A percentile compares a stretch with the other conserved stretches of the same genome.
These are phyloP conservation scores for Hydropsyche betteni DNA, from an alignment of 2,888 invertebrate genomes.

Conservation along the genomic window DNA sequence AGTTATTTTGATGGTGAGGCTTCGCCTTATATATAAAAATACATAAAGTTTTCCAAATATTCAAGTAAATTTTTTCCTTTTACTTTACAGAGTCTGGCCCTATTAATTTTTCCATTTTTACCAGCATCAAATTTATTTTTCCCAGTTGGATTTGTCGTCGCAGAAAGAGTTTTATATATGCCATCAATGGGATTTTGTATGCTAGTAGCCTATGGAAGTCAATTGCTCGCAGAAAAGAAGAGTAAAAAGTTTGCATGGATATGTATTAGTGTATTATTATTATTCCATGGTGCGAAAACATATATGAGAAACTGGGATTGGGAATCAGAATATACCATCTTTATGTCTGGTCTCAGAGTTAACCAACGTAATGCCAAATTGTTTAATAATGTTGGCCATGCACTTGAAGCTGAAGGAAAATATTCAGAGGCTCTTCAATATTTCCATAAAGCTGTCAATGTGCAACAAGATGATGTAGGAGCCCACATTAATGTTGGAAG, in stretches of 20 bases:
- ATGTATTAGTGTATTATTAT: conserved; percentile 73
- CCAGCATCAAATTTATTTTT: conserved; percentile 98
- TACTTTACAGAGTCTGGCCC: conserved; percentile 78
- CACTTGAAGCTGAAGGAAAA: conserved; percentile 79
- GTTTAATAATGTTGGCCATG: conserved; percentile 97
- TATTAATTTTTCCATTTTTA: conserved; percentile 89
- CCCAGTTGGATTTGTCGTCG: conserved; percentile 97
- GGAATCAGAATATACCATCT: conserved; percentile 92
- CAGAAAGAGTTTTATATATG: conserved; percentile 94
- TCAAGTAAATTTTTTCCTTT: conserved; percentile 48
- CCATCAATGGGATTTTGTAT: conserved; percentile 98
- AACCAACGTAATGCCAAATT: conserved; percentile 94
- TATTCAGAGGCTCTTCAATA: conserved; percentile 85
- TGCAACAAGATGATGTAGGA: conserved; percentile 95
- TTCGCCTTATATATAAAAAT: too few species aligned
- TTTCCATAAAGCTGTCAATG: conserved; percentile 90
- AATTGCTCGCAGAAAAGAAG: conserved; percentile 71
- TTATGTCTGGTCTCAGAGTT: conserved; percentile 88
- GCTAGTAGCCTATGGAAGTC: conserved; percentile 88
- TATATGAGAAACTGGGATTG: conserved; percentile 91
- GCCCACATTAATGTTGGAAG: conserved; percentile 97
- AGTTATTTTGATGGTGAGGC: conserved; percentile 62
- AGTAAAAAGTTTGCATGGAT: conserved; percentile 73
- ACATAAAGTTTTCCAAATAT: conserved; percentile 34
- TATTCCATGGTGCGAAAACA: conserved; percentile 86